These are phyloP conservation scores for Parazoanthus swiftii DNA, from an alignment of 92 coral and sea anemone species.

Conservation along the genomic window DNA sequence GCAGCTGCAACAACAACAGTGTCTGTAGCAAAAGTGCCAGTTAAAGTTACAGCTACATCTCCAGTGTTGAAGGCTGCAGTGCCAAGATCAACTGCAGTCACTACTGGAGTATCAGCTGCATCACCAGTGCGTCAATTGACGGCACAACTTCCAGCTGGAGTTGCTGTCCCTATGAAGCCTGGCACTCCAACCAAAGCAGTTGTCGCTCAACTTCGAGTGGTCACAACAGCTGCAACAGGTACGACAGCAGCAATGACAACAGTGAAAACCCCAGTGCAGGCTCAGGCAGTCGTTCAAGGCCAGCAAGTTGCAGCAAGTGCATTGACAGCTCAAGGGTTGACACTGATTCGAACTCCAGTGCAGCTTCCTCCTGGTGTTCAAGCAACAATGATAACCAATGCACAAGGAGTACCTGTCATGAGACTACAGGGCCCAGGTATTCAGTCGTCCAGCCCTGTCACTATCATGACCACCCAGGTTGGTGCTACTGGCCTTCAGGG, in stretches of 20 bases:
- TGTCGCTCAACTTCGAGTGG: conserved; percentile 43
- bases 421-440: conserved; percentile 90
- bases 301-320: conserved; percentile 55
- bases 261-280: conserved; percentile 53
- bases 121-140: conserved; percentile 31
- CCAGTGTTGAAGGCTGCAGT: conserved; percentile 47
- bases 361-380: conserved; percentile 93
- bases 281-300: conserved; percentile 72
- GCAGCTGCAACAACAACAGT: conserved; percentile 56
- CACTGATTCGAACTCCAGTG: conserved; percentile 82
- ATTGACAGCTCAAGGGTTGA: conserved; percentile 76
- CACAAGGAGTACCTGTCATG: conserved; percentile 95
- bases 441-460: conserved; percentile 72
- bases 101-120: conserved; percentile 11
- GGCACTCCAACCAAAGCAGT: conserved; percentile 45
- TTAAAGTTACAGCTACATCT: conserved; percentile 39
- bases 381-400: conserved; percentile 92
- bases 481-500: conserved; percentile 78
- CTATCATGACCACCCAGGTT: conserved; percentile 73
- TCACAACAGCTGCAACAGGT: conserved; percentile 43
- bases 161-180: conserved; percentile 33
- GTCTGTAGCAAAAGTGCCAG: conserved; percentile 34
- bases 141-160: conserved; percentile 11
- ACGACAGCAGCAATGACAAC: conserved; percentile 51
- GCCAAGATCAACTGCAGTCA: conserved; percentile 40